Percentiles rank a stretch among this genome's conserved stretches.
phyloP scores from a whole-genome alignment of 2,888 invertebrate genomes.

The Lypha dubia region DNA sequence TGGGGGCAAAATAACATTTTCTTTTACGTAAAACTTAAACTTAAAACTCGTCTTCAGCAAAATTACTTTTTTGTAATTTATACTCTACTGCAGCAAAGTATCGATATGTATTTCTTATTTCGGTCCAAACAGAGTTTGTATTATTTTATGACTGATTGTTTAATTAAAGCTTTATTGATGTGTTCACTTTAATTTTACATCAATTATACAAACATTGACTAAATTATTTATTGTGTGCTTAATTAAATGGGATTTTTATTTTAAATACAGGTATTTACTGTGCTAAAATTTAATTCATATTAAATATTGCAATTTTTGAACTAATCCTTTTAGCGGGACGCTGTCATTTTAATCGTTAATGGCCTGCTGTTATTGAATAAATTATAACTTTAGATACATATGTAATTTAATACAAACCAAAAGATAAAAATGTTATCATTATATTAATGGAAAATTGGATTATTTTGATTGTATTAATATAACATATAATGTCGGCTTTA shows the following conservation, averaged over 20 bases:
- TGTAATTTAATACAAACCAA: too few species aligned
- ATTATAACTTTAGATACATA: too few species aligned
- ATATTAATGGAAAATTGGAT: neutral
- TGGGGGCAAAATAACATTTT: too few species aligned
- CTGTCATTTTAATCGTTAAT: conserved; percentile 32
- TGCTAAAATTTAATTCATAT: conserved; percentile 29
- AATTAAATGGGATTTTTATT: conserved; percentile 27
- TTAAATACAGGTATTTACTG: conserved; percentile 31
- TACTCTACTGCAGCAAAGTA: too few species aligned
- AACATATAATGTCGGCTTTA: neutral
- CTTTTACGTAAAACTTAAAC: too few species aligned
- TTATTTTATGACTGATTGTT: neutral
- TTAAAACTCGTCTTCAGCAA: too few species aligned
- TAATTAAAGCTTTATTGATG: conserved; percentile 14
- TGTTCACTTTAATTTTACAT: neutral
- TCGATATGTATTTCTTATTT: too few species aligned
- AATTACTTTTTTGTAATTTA: too few species aligned
- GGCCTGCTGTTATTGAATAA: neutral
- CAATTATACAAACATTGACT: conserved; percentile 18
- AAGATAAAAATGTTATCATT: neutral
- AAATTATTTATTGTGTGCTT: conserved; percentile 24
- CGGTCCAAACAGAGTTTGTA: neutral
- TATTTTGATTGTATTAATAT: neutral
- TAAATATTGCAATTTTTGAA: conserved; percentile 9
- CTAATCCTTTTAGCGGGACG: neutral